These are phyloP conservation scores for Amiota minor DNA, from an alignment of 2,888 invertebrate genomes.

Conservation along the genomic window DNA sequence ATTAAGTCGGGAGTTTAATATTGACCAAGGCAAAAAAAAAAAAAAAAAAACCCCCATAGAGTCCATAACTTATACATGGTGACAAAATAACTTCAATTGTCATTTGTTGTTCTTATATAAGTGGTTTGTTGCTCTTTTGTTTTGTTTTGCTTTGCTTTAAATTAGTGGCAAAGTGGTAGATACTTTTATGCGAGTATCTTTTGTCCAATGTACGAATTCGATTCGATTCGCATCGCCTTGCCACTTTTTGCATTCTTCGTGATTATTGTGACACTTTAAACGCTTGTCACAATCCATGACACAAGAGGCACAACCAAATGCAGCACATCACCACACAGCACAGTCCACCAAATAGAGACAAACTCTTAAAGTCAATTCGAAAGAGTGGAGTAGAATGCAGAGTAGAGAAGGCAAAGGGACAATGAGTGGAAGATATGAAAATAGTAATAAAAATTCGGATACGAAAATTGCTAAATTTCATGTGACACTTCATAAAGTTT, in stretches of 20 bases:
- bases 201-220: background rate
- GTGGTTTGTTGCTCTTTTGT: background rate
- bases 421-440: too few relatives aligned
- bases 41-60: too few relatives aligned
- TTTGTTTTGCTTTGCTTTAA: background rate
- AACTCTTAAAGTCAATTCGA: background rate
- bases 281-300: slow-evolving; percentile 15
- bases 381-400: background rate
- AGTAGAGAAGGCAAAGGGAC: background rate
- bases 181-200: background rate
- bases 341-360: background rate
- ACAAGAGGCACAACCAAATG: background rate
- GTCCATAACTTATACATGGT: too few relatives aligned
- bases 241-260: slow-evolving; percentile 8
- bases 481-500: slow-evolving; percentile 56
- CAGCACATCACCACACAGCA: background rate
- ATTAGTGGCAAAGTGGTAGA: background rate
- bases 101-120: too few relatives aligned
- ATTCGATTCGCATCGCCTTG: background rate
- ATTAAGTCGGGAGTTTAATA: too few relatives aligned
- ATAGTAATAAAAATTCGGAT: slow-evolving; percentile 45
- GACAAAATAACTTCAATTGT: too few relatives aligned
- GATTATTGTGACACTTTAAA: slow-evolving; percentile 23
- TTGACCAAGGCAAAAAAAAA: too few relatives aligned
- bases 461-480: slow-evolving; percentile 66